Conservation (phyloP, 2,888 invertebrate species). For the Ochlodes sylvanus region DNA sequence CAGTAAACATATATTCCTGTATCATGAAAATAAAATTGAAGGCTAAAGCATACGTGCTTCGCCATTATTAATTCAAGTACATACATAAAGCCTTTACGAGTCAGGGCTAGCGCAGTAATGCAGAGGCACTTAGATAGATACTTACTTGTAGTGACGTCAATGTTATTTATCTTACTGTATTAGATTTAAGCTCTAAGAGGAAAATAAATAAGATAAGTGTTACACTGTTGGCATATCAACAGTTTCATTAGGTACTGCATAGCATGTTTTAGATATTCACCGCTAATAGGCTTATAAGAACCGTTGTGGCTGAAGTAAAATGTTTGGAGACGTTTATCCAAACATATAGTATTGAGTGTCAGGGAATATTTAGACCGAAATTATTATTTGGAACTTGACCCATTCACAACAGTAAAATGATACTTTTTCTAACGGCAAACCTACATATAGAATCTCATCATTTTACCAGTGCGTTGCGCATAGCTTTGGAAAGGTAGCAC, state of each 20-base stretch:
- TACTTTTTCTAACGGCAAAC: neutral
- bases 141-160: slow-evolving; percentile 25
- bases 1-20: neutral
- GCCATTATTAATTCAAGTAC: slow-evolving; percentile 1
- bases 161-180: slow-evolving; percentile 32
- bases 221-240: slow-evolving; percentile 30
- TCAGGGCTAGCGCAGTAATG: neutral
- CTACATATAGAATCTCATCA: neutral
- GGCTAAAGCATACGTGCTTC: neutral
- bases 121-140: slow-evolving; percentile 13
- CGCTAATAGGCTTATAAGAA: slow-evolving; percentile 35
- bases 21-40: neutral
- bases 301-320: neutral
- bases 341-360: no score
- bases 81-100: neutral
- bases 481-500: slow-evolving; percentile 50
- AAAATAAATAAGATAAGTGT: slow-evolving; percentile 36
- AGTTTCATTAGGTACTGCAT: slow-evolving; percentile 10
- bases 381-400: no score
- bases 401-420: no score
- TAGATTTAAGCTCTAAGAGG: slow-evolving; percentile 27
- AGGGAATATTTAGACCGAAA: no score
- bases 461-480: neutral
- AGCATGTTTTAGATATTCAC: slow-evolving; percentile 32
- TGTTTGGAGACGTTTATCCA: neutral